These are phyloP conservation scores for Drosophila macrospina DNA, from an alignment of 2,888 invertebrate genomes.

Conservation along the genomic window DNA sequence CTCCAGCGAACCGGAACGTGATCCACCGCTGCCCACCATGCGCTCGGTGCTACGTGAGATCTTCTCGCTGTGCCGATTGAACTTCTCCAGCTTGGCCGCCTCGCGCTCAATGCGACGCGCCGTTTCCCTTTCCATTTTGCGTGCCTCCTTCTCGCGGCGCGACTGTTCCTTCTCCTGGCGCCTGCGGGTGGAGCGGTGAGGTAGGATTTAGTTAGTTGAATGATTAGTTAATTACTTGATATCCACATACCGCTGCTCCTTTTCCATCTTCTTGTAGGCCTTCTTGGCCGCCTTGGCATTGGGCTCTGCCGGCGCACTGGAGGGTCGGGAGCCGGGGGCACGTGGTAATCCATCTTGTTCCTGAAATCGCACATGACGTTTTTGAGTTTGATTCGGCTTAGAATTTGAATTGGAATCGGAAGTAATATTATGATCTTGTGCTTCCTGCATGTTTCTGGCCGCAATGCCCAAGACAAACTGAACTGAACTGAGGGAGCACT, in stretches of 20 bases:
- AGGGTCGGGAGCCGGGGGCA: conserved; percentile 83
- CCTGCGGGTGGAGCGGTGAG: conserved; percentile 45
- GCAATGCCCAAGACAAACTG: conserved; percentile 47
- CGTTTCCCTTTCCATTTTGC: conserved; percentile 85
- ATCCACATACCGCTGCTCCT: conserved; percentile 82
- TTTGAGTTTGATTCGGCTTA: conserved; percentile 49
- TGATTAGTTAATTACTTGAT: not conserved
- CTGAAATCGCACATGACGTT: conserved; percentile 80
- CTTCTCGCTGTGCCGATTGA: conserved; percentile 84
- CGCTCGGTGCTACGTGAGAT: conserved; percentile 85
- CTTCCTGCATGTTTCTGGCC: conserved; percentile 61
- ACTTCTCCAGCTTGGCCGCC: conserved; percentile 85
- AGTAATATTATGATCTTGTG: conserved; percentile 12
- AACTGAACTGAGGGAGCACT: conserved; percentile 44
- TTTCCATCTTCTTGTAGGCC: conserved; percentile 85
- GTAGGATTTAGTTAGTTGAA: not conserved
- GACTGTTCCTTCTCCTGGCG: conserved; percentile 85
- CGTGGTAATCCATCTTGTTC: conserved; percentile 83
- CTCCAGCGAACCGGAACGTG: conserved; percentile 85
- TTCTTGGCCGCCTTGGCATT: conserved; percentile 85
- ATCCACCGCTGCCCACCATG: conserved; percentile 80
- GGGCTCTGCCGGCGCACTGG: conserved; percentile 85
- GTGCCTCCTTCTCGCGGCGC: conserved; percentile 84
- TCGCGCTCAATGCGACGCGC: conserved; percentile 84
- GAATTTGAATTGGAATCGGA: conserved; percentile 1